Percentiles rank a stretch among this genome's conserved stretches.
These are phyloP conservation scores for Battus philenor DNA, from an alignment of 1,140 invertebrate species.

Conservation along the genomic window DNA sequence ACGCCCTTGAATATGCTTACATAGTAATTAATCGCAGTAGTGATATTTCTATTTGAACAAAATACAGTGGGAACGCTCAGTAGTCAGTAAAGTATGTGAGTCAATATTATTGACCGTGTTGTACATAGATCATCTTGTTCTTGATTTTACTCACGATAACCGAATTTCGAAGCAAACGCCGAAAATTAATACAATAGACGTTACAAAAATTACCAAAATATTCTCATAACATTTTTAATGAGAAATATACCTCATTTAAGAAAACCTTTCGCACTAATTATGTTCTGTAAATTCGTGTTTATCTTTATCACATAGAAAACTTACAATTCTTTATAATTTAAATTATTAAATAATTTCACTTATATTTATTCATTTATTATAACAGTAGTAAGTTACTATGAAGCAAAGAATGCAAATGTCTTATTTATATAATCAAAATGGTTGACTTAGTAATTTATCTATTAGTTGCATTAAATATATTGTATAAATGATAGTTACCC, in stretches of 20 bases:
- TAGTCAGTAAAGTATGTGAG: constrained; percentile 7
- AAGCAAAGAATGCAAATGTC: too few species aligned
- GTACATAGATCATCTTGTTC: constrained; percentile 16
- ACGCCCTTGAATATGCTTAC: constrained; percentile 42
- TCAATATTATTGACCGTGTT: constrained; percentile 7
- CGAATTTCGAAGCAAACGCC: background rate
- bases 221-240: constrained; percentile 5
- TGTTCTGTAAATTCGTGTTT: background rate
- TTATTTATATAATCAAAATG: too few species aligned
- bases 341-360: too few species aligned
- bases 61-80: constrained; percentile 20
- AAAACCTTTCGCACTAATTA: background rate
- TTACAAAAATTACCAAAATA: constrained; percentile 2
- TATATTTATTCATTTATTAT: too few species aligned
- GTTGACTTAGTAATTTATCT: too few species aligned
- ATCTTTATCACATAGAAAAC: too few species aligned
- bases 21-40: constrained; percentile 32
- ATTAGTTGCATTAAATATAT: too few species aligned
- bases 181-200: constrained; percentile 5
- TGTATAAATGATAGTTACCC: too few species aligned
- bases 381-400: too few species aligned
- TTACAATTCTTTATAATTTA: too few species aligned
- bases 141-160: constrained; percentile 9
- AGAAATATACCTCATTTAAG: constrained; percentile 7
- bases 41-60: constrained; percentile 23